Percentiles rank a stretch among this genome's conserved stretches.
phyloP scores from a whole-genome alignment of 2,113 vertebrate species.

The Ranitomeya variabilis region DNA sequence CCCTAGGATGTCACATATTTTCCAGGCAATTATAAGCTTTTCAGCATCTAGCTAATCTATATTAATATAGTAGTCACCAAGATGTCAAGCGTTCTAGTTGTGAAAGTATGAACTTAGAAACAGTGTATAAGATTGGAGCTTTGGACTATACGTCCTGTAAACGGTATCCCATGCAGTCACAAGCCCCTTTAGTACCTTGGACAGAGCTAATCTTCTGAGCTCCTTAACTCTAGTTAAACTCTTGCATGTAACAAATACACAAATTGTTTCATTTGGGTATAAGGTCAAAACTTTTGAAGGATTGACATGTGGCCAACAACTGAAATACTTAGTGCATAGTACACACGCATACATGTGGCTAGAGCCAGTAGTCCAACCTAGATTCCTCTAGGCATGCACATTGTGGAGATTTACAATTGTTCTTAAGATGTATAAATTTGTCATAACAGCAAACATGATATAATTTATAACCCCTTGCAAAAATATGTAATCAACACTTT shows the following conservation, averaged over 20 bases:
- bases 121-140: neutral
- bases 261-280: neutral
- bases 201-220: conserved; percentile 36
- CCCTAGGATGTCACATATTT: no score
- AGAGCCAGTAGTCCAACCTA: neutral
- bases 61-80: neutral
- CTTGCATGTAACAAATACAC: neutral
- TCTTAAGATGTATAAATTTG: neutral
- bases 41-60: no score
- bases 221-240: conserved; percentile 3
- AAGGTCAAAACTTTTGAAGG: conserved; percentile 30
- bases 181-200: conserved; percentile 33
- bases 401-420: neutral
- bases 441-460: neutral
- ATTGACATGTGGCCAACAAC: conserved; percentile 3
- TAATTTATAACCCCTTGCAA: no score
- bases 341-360: neutral
- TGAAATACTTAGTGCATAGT: neutral
- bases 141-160: neutral
- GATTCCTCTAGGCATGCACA: neutral
- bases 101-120: neutral
- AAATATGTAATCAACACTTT: no score
- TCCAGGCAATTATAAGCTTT: no score
- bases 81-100: neutral
- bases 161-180: neutral